phyloP scores from a whole-genome alignment of 2,113 vertebrate genomes.

The Apus apus region DNA sequence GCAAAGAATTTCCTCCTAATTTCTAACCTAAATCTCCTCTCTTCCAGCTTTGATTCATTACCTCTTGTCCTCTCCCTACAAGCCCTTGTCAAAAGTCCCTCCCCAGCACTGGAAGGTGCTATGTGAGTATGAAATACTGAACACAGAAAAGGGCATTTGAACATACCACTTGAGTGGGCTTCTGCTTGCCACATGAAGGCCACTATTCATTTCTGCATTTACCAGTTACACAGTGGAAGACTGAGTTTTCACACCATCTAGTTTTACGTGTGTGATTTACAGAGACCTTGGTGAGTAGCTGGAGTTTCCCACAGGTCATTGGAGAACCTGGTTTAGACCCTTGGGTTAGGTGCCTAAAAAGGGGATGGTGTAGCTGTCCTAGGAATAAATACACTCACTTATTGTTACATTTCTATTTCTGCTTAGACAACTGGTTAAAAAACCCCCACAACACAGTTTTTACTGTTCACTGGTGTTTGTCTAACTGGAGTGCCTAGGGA shows the following conservation, averaged over 20 bases:
- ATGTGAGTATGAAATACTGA: neutral
- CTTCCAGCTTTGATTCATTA: too few relatives aligned
- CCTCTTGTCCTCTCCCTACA: too few relatives aligned
- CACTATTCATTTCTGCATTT: rapidly evolving
- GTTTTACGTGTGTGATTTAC: rapidly evolving
- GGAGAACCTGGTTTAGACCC: neutral
- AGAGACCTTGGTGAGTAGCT: too few relatives aligned
- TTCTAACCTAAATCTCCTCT: too few relatives aligned
- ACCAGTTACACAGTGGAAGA: rapidly evolving
- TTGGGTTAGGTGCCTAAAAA: neutral
- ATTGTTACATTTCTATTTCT: neutral
- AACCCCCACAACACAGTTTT: rapidly evolving
- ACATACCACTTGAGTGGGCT: rapidly evolving
- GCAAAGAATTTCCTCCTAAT: too few relatives aligned
- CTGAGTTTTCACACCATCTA: neutral
- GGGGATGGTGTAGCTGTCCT: neutral
- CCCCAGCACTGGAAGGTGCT: too few relatives aligned
- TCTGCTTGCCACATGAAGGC: neutral
- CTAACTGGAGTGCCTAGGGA: neutral
- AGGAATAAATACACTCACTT: neutral
- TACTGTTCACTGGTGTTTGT: neutral
- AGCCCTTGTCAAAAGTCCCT: too few relatives aligned
- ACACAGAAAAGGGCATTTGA: neutral
- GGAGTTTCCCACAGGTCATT: rapidly evolving
- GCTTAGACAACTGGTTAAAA: neutral